Evolutionary conservation across 2,113 vertebrate species (phyloP).

Genomic region (Motacilla alba): DNA sequence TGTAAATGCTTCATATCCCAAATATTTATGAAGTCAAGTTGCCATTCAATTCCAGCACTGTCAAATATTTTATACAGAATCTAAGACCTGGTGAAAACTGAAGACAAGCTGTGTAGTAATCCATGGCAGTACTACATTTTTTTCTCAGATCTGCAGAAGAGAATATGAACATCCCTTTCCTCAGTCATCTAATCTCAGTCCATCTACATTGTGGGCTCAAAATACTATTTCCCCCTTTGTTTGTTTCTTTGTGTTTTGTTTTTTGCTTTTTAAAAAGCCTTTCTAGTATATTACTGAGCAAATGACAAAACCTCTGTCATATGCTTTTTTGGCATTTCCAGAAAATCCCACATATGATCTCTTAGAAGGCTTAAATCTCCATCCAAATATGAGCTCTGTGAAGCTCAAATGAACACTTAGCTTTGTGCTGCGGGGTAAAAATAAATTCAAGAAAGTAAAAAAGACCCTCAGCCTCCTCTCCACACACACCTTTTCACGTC

Average conservation of each 20-base stretch:
- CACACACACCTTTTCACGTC: background rate
- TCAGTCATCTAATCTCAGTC: background rate
- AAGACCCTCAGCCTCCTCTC: background rate
- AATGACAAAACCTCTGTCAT: background rate
- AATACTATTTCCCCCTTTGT: background rate
- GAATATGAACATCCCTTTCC: background rate
- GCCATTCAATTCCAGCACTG: background rate
- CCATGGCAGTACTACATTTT: background rate
- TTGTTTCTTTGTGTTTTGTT: background rate
- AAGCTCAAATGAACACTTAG: background rate
- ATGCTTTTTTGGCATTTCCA: constrained; percentile 1
- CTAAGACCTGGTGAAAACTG: background rate
- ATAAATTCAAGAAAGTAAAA: background rate
- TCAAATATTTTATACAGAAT: background rate
- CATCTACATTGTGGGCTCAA: background rate
- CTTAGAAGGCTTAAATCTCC: background rate
- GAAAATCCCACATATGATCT: constrained; percentile 9
- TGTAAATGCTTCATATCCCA: background rate
- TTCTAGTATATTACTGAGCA: background rate
- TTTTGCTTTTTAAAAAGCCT: background rate
- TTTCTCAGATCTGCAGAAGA: background rate
- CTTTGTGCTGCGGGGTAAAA: constrained; percentile 7
- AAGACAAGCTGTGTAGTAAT: background rate
- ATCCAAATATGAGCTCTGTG: background rate
- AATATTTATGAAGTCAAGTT: background rate